Conservation (phyloP, 2,888 invertebrate genomes). For the Melieria omissa region DNA sequence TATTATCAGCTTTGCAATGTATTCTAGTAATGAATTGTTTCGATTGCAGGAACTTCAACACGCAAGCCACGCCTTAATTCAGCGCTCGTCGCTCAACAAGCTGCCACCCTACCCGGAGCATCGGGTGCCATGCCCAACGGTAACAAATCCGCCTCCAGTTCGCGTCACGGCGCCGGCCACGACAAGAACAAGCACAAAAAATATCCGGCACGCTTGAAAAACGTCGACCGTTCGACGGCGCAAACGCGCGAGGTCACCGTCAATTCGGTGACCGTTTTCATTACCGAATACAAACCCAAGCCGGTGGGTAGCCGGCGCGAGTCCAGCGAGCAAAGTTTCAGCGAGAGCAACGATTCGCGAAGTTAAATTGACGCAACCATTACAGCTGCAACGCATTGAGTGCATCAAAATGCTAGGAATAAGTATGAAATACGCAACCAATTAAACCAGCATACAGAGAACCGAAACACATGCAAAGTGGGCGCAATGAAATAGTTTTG, state of each 20-base stretch:
- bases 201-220: constrained; percentile 86
- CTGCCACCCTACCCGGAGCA: constrained; percentile 76
- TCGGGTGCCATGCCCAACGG: constrained; percentile 69
- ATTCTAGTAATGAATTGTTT: neutral
- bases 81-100: constrained; percentile 95
- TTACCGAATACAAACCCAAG: constrained; percentile 95
- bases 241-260: constrained; percentile 96
- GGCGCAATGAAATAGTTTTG: no score
- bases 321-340: constrained; percentile 67
- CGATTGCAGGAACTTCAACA: constrained; percentile 79
- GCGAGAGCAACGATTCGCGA: constrained; percentile 67
- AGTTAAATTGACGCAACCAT: constrained; percentile 57
- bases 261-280: constrained; percentile 95
- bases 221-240: constrained; percentile 91
- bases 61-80: constrained; percentile 96
- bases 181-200: constrained; percentile 72
- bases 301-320: constrained; percentile 64
- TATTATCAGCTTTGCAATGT: no score
- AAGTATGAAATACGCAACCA: neutral
- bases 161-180: constrained; percentile 64
- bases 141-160: constrained; percentile 63
- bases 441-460: neutral
- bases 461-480: neutral
- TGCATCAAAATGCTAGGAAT: neutral
- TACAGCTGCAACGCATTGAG: neutral